These are phyloP conservation scores for Larimichthys crocea DNA, from an alignment of 2,113 vertebrate species.

Conservation along the genomic window DNA sequence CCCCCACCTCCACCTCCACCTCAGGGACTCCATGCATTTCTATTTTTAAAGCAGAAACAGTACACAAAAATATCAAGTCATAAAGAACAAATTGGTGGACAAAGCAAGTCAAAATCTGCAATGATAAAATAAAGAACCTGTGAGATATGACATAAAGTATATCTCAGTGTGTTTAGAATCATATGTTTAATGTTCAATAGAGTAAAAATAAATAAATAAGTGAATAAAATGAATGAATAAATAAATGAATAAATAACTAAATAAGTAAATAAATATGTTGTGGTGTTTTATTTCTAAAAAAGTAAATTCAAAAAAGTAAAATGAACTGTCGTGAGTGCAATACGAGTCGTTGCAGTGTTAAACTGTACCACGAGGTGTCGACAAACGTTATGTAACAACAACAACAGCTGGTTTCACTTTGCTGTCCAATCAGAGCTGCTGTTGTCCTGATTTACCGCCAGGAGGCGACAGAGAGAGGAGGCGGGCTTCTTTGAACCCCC, in stretches of 20 bases:
- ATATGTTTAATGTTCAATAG: not conserved
- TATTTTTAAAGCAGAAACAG: no score
- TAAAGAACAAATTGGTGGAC: no score
- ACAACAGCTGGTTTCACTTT: constrained; percentile 41
- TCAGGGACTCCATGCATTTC: no score
- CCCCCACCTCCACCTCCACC: no score
- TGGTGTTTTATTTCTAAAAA: not conserved
- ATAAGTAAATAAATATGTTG: not conserved
- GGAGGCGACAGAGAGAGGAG: constrained; percentile 12
- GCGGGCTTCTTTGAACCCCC: not conserved
- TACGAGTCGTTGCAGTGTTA: not conserved
- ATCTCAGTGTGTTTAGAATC: not conserved
- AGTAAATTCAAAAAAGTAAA: not conserved
- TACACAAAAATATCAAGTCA: no score
- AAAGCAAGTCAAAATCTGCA: no score
- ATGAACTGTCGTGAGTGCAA: fast-evolving
- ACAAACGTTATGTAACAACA: constrained; percentile 1
- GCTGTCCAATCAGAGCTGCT: constrained; percentile 17
- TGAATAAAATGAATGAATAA: not conserved
- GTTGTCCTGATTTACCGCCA: constrained; percentile 12
- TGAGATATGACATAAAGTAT: no score
- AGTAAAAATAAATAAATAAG: not conserved
- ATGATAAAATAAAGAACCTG: no score
- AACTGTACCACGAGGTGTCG: constrained; percentile 28
- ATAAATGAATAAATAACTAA: not conserved